Evolutionary conservation across 2,888 invertebrate species (phyloP).

Genomic region (Allacma fusca): DNA sequence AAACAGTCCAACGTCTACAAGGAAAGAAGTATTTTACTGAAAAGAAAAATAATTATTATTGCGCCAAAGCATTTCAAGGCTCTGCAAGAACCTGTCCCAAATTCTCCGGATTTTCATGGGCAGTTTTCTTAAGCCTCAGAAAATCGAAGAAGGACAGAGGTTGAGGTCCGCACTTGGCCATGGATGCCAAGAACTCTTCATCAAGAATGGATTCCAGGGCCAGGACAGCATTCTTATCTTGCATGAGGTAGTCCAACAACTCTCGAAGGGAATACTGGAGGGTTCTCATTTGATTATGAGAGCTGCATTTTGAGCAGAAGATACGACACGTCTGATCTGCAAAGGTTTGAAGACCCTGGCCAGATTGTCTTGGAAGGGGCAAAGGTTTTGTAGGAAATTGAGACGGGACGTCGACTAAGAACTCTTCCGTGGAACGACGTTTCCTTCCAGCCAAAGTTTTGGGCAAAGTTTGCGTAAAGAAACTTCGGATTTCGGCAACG

Average conservation of each 20-base stretch:
- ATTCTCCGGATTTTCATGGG: too few relatives aligned
- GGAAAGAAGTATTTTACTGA: too few relatives aligned
- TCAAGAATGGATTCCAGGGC: neutral
- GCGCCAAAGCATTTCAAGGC: too few relatives aligned
- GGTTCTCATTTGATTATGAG: neutral
- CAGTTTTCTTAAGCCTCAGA: too few relatives aligned
- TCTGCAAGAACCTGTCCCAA: too few relatives aligned
- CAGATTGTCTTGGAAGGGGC: neutral
- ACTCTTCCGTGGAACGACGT: neutral
- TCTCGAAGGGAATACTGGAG: neutral
- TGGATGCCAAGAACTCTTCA: neutral
- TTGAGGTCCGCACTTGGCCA: conserved; percentile 43
- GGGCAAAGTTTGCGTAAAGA: neutral
- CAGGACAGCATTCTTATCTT: neutral
- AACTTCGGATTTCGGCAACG: neutral
- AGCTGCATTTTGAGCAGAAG: neutral
- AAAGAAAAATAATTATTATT: too few relatives aligned
- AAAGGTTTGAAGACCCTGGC: neutral
- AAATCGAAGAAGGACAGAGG: neutral
- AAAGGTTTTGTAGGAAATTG: neutral
- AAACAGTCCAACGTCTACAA: too few relatives aligned
- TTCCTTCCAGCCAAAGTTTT: neutral
- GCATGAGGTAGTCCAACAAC: neutral
- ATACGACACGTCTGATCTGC: neutral
- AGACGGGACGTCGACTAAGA: neutral